phyloP scores from a whole-genome alignment of 2,797 vertebrate species.

The Moxostoma hubbsi region DNA sequence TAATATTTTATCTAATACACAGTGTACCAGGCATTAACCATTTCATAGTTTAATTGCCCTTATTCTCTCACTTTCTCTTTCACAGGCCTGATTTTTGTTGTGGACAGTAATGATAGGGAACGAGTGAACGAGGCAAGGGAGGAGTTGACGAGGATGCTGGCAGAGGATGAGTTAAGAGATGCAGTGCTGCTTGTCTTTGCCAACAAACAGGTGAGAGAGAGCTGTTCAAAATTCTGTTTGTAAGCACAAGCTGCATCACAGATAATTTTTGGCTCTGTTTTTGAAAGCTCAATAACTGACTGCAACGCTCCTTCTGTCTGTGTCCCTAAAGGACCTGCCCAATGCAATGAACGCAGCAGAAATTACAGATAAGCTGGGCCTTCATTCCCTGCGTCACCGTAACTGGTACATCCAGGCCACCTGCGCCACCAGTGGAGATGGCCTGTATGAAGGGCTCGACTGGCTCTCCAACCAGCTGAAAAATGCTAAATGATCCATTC shows the following conservation, averaged over 20 bases:
- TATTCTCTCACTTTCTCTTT: neutral
- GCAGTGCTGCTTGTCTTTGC: slow-evolving; percentile 82
- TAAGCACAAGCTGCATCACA: neutral
- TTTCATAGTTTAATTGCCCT: too few species aligned
- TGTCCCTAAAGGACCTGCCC: slow-evolving; percentile 74
- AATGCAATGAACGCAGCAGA: slow-evolving; percentile 82
- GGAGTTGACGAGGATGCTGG: slow-evolving; percentile 80
- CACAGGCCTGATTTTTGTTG: slow-evolving; percentile 84
- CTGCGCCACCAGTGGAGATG: slow-evolving; percentile 81
- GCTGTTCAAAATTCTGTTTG: too few species aligned
- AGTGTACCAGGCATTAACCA: neutral
- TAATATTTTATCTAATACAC: neutral
- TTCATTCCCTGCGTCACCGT: slow-evolving; percentile 75
- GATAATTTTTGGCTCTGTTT: neutral
- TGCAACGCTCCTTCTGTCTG: neutral
- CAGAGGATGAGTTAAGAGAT: slow-evolving; percentile 81
- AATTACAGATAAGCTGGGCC: slow-evolving; percentile 79
- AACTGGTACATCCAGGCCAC: slow-evolving; percentile 83
- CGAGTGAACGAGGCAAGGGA: slow-evolving; percentile 79
- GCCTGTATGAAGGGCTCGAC: slow-evolving; percentile 81
- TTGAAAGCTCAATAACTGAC: neutral
- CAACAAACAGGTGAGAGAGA: slow-evolving; percentile 80
- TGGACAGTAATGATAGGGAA: slow-evolving; percentile 85
- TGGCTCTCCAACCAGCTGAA: slow-evolving; percentile 81
- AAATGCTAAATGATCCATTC: slow-evolving; percentile 76